Conservation (phyloP, 1,140 invertebrate species). For the Bombus consobrinus region DNA sequence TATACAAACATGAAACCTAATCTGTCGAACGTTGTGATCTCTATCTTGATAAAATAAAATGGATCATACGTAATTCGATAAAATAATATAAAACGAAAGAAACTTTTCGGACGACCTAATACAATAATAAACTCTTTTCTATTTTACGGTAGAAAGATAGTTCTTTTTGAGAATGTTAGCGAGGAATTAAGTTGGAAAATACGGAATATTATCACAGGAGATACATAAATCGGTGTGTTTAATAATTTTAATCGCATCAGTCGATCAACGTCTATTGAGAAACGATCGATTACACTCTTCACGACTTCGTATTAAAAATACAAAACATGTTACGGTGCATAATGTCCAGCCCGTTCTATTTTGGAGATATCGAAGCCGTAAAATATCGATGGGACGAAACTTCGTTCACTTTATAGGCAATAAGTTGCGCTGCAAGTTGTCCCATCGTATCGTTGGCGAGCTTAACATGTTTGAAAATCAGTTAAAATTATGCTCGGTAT, state of each 20-base stretch:
- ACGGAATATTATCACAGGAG: neutral
- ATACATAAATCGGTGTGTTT: neutral
- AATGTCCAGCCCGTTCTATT: neutral
- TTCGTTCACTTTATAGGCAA: neutral
- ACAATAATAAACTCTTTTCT: no score
- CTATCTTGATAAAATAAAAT: no score
- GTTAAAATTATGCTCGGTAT: neutral
- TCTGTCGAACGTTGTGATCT: no score
- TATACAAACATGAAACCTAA: no score
- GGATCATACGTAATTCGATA: no score
- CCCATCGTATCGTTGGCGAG: neutral
- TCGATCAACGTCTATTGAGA: neutral
- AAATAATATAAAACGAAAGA: no score
- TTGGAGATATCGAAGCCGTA: neutral
- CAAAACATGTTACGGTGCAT: neutral
- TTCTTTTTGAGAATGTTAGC: no score
- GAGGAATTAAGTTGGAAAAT: no score
- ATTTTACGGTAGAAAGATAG: no score
- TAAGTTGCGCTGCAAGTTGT: neutral
- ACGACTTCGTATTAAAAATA: slow-evolving; percentile 4
- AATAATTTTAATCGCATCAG: neutral
- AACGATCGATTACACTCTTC: neutral
- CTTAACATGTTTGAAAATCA: neutral
- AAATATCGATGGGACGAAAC: neutral
- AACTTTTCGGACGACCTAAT: no score